Conservation (phyloP, 2,113 vertebrate genomes). For the Menura novaehollandiae region DNA sequence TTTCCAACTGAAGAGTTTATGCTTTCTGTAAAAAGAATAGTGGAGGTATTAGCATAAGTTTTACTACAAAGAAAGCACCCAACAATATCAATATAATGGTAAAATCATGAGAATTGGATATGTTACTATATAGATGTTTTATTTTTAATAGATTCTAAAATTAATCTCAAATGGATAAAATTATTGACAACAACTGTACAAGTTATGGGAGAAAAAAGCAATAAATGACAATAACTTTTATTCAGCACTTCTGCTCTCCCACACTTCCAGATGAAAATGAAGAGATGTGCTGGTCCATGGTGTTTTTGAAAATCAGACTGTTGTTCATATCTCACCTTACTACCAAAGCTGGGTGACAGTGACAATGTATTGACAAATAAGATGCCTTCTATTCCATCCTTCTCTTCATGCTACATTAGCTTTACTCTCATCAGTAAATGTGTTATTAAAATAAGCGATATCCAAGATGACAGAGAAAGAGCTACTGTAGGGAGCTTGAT, state of each 20-base stretch:
- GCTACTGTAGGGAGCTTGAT: background rate
- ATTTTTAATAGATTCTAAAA: background rate
- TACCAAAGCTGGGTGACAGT: constrained; percentile 18
- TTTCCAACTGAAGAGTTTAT: background rate
- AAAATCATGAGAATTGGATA: background rate
- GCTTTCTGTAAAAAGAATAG: background rate
- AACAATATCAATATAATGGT: background rate
- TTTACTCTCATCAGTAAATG: constrained; percentile 45
- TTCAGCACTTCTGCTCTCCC: background rate
- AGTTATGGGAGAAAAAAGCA: background rate
- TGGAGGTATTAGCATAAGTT: background rate
- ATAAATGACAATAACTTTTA: background rate
- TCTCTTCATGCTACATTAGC: constrained; percentile 46
- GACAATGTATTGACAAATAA: constrained; percentile 35
- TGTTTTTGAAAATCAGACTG: background rate
- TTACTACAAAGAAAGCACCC: background rate
- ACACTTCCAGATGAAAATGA: background rate
- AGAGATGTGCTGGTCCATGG: background rate
- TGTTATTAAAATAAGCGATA: constrained; percentile 34
- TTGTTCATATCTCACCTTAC: background rate
- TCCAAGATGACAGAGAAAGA: background rate
- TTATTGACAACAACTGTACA: background rate
- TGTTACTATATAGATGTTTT: background rate
- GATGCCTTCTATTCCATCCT: constrained; percentile 24
- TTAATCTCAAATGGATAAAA: background rate